Conservation (phyloP, 2,888 invertebrate genomes). For the Chymomyza fuscimana region DNA sequence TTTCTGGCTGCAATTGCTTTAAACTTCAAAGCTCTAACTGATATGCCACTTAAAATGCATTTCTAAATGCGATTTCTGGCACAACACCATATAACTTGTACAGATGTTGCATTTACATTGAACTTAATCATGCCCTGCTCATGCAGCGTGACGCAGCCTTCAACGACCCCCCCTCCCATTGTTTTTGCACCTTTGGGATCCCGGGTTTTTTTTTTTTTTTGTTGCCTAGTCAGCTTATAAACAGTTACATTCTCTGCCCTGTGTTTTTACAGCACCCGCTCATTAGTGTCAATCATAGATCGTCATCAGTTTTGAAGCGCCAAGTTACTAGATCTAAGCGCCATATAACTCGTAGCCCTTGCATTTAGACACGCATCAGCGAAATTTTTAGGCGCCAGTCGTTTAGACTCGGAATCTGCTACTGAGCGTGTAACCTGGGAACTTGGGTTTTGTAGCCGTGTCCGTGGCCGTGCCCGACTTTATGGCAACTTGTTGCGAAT, state of each 20-base stretch:
- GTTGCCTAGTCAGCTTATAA: background rate
- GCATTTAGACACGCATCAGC: background rate
- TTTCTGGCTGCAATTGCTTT: too few species aligned
- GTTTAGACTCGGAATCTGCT: background rate
- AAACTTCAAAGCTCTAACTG: too few species aligned
- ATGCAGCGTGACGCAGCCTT: background rate
- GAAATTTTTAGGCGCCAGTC: background rate
- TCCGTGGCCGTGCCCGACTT: background rate
- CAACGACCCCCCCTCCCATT: too few species aligned
- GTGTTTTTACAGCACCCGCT: background rate
- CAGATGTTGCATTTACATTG: background rate
- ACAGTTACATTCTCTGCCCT: background rate
- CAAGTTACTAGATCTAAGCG: background rate
- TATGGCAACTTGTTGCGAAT: background rate
- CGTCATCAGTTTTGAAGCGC: background rate
- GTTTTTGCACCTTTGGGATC: too few species aligned
- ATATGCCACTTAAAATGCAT: too few species aligned
- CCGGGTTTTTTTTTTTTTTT: background rate
- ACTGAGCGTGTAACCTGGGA: background rate
- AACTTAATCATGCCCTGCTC: background rate
- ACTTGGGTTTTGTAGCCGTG: background rate
- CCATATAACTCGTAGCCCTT: background rate
- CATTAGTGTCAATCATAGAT: background rate
- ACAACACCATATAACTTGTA: too few species aligned
- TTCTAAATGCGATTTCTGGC: too few species aligned